These are phyloP conservation scores for Abrostola tripartita DNA, from an alignment of 2,888 invertebrate species.

Conservation along the genomic window DNA sequence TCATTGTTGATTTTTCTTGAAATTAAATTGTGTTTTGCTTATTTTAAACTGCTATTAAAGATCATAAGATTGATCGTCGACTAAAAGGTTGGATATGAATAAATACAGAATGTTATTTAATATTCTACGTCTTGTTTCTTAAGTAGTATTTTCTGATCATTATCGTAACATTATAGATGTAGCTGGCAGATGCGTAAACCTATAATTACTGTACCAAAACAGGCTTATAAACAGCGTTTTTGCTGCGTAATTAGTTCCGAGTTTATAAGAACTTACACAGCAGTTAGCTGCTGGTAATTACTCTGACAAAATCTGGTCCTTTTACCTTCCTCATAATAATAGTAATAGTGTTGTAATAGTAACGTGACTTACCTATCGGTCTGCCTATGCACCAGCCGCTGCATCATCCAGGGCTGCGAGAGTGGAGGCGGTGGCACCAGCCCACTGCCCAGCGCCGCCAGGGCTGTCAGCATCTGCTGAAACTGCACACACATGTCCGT, in stretches of 20 bases:
- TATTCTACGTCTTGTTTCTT: neutral
- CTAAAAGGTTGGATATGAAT: conserved; percentile 14
- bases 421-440: conserved; percentile 86
- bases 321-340: too few species aligned
- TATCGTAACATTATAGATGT: too few species aligned
- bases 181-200: too few species aligned
- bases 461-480: conserved; percentile 91
- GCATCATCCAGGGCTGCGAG: conserved; percentile 86
- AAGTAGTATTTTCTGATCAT: too few species aligned
- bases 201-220: too few species aligned
- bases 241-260: too few species aligned
- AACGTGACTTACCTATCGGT: conserved; percentile 73
- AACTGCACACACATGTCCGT: conserved; percentile 74
- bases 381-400: conserved; percentile 79
- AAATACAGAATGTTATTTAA: neutral
- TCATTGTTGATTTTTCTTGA: conserved; percentile 47
- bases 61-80: conserved; percentile 12
- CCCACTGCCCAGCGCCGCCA: conserved; percentile 90
- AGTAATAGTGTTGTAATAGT: too few species aligned
- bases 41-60: conserved; percentile 19
- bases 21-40: conserved; percentile 32
- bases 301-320: too few species aligned
- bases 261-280: too few species aligned
- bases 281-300: too few species aligned
- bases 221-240: too few species aligned